Evolutionary conservation across 2,113 vertebrate species (phyloP), one percentile per base, ranked within the genome.

Genomic region (Anser cygnoides): DNA sequence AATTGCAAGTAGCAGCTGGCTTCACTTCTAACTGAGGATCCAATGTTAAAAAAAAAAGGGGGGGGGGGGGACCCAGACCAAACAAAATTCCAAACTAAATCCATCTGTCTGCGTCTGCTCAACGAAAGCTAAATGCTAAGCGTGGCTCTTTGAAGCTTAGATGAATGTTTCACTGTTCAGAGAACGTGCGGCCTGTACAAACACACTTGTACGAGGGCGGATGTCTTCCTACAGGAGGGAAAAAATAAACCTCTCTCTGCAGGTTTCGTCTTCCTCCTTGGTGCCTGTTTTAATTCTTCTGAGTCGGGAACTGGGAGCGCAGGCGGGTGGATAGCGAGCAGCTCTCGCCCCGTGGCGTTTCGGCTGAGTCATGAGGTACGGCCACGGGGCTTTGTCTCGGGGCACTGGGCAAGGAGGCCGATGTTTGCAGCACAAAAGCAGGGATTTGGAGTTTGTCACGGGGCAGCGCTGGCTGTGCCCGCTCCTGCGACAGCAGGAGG

Each of bases 11-110:
- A 67, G 74, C 96, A 94, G 91, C 89, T 92, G 95, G 91, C 77
- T 93, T 92, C 75, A 55, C 81, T 94, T 93, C 89, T 89, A 81
- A 92, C 86, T 59, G 89, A 85, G 87, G 37, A 91, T 73, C 92
- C 77, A 58, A 65, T 57, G 11, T 33, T 82, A 66, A 77, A 61
- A 55, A 66, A 59, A 63, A 84, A 79, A 39, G 22, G 49, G 23
- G 61, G 61, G 35, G 35, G 61, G 37, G 15, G 61, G 61, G 11
- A 39, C 61, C 75, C 62, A 91, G 77, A 90, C 89, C 90, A 94
- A 96, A 96, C 96, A 95, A 94, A 95, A 96, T 90, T 96, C 96
- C 93, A 95, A 95, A 94, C 89, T 92, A 94, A 96, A 95, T 94
- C 92, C 86, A 72, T 93, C 93, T 95, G 93, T 96, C 96, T 96